A percentile compares a stretch with the other conserved stretches of the same genome.
phyloP scores from a whole-genome alignment of 2,888 invertebrate genomes.

The Acronicta psi region DNA sequence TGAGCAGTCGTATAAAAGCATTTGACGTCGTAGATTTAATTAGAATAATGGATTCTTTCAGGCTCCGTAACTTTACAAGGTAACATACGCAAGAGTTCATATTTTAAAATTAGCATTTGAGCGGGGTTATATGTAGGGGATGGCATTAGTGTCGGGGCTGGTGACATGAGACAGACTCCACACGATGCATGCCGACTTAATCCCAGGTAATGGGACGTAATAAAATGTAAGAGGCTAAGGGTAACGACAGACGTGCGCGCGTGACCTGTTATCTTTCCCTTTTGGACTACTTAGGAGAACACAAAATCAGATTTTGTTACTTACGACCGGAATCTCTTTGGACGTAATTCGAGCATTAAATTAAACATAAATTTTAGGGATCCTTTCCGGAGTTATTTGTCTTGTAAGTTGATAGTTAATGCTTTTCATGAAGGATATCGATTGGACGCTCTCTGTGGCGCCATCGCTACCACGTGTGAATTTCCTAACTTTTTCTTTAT shows the following conservation, averaged over 20 bases:
- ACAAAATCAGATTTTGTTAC: slow-evolving; percentile 72
- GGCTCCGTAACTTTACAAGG: slow-evolving; percentile 63
- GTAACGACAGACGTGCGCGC: slow-evolving; percentile 85
- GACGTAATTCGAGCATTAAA: slow-evolving; percentile 32
- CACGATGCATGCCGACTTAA: slow-evolving; percentile 82
- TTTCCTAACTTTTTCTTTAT: slow-evolving; percentile 77
- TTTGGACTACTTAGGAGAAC: slow-evolving; percentile 71
- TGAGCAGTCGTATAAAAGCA: slow-evolving; percentile 54
- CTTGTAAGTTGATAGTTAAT: slow-evolving; percentile 11
- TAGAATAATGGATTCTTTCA: slow-evolving; percentile 66
- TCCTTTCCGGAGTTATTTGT: slow-evolving; percentile 9
- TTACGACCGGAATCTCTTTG: slow-evolving; percentile 44
- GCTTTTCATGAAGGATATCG: slow-evolving; percentile 35
- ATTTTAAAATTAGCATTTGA: slow-evolving; percentile 70
- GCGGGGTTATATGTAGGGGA: slow-evolving; percentile 65
- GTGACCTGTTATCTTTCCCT: slow-evolving; percentile 83
- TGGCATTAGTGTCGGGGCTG: slow-evolving; percentile 69
- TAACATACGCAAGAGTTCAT: slow-evolving; percentile 58
- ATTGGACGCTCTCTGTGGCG: slow-evolving; percentile 42
- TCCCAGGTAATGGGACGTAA: slow-evolving; percentile 84
- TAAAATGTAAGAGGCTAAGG: slow-evolving; percentile 86
- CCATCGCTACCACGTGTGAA: slow-evolving; percentile 60
- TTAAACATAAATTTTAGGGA: slow-evolving; percentile 22
- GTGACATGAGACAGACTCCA: slow-evolving; percentile 78
- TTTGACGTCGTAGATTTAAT: slow-evolving; percentile 55